phyloP scores from a whole-genome alignment of 1,140 invertebrate species.

The Elysia chlorotica region DNA sequence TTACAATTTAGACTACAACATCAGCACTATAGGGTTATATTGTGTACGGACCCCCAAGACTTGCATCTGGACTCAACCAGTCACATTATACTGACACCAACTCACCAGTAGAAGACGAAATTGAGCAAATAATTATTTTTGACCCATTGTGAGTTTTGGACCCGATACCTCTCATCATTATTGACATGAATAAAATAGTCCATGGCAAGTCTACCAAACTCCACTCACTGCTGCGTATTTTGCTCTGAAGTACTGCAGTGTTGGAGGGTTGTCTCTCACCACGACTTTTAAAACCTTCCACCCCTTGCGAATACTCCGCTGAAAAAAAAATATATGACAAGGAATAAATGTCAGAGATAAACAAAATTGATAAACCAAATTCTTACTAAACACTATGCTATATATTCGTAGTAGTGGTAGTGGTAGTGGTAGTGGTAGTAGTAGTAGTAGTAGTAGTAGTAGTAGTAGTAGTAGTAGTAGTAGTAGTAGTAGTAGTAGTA shows the following conservation, averaged over 20 bases:
- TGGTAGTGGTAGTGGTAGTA: neutral
- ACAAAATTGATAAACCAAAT: neutral
- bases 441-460: neutral
- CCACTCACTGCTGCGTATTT: slow-evolving; percentile 25
- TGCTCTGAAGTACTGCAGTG: slow-evolving; percentile 40
- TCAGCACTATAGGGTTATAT: too few relatives aligned
- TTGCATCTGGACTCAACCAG: neutral
- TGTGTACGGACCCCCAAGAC: too few relatives aligned
- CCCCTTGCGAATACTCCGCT: slow-evolving; percentile 43
- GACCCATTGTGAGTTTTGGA: neutral
- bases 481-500: too few relatives aligned
- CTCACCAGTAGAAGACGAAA: too few relatives aligned
- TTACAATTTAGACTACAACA: too few relatives aligned
- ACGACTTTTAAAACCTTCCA: slow-evolving; percentile 41
- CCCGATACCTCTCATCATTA: neutral
- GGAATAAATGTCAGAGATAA: neutral
- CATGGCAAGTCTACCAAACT: neutral
- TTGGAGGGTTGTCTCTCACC: slow-evolving; percentile 35
- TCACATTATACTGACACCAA: too few relatives aligned
- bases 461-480: neutral
- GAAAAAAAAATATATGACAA: slow-evolving; percentile 10
- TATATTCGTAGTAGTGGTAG: neutral
- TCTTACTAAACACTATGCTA: neutral
- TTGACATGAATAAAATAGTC: neutral
- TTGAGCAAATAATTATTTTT: neutral